phyloP scores from a whole-genome alignment of 2,113 vertebrate genomes.

The Tragelaphus buxtoni region DNA sequence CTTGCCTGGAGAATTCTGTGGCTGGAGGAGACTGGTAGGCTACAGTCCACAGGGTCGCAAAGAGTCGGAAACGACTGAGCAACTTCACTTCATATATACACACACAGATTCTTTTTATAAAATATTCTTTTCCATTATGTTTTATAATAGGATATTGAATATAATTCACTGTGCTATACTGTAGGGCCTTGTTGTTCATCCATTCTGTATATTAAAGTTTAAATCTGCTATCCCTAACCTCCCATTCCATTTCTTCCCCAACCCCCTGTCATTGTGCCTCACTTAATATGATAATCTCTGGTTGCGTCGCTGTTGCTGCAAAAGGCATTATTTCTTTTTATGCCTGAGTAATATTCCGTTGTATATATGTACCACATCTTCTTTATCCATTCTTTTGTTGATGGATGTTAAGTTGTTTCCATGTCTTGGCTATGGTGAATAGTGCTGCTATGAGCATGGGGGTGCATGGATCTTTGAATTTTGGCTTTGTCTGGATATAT shows the following conservation, averaged over 20 bases:
- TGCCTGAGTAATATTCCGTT: not conserved
- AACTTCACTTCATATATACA: not conserved
- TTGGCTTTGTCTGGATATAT: not conserved
- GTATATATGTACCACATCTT: not conserved
- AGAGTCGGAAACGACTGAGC: too few relatives aligned
- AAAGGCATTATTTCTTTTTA: not conserved
- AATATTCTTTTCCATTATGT: not conserved
- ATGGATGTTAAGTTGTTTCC: not conserved
- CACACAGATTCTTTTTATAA: not conserved
- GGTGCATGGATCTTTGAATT: not conserved
- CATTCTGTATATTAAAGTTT: not conserved
- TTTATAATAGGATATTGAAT: not conserved
- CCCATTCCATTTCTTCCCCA: not conserved
- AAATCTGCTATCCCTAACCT: not conserved
- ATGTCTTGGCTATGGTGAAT: not conserved
- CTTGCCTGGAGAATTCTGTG: too few relatives aligned
- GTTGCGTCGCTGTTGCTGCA: not conserved
- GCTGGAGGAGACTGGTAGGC: too few relatives aligned
- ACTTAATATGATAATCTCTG: not conserved
- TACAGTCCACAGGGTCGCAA: too few relatives aligned
- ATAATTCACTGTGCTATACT: not conserved
- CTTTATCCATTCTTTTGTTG: not conserved
- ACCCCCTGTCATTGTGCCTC: not conserved
- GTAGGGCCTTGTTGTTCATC: not conserved
- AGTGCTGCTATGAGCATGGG: not conserved